phyloP scores from a whole-genome alignment of 1,140 invertebrate species.

The Asobara japonica region DNA sequence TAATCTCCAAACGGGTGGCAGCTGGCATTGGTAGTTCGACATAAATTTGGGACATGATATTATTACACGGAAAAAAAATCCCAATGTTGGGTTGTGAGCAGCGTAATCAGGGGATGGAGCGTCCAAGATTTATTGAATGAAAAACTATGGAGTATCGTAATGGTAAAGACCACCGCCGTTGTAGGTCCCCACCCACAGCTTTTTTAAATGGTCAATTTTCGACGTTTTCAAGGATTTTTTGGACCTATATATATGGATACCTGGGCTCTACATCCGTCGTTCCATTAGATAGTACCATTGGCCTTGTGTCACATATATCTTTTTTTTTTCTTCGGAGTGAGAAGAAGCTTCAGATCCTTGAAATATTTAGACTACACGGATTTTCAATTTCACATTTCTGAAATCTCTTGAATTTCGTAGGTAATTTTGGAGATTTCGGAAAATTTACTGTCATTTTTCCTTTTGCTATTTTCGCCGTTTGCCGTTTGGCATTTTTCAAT shows the following conservation, averaged over 20 bases:
- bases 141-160: neutral
- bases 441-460: too few relatives aligned
- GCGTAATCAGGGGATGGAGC: neutral
- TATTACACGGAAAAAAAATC: neutral
- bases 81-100: neutral
- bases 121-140: neutral
- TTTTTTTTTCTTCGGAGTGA: too few relatives aligned
- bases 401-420: too few relatives aligned
- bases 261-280: neutral
- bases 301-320: slow-evolving; percentile 25
- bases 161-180: neutral
- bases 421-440: too few relatives aligned
- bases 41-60: neutral
- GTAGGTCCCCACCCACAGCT: slow-evolving; percentile 24
- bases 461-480: too few relatives aligned
- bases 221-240: slow-evolving; percentile 1
- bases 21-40: neutral
- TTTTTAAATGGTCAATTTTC: slow-evolving; percentile 25
- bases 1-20: too few relatives aligned
- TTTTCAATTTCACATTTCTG: slow-evolving; percentile 8
- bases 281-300: slow-evolving; percentile 26
- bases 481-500: too few relatives aligned
- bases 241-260: too few relatives aligned
- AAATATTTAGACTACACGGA: slow-evolving; percentile 6
- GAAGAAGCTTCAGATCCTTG: too few relatives aligned